A percentile compares a stretch with the other conserved stretches of the same genome.
Conservation (phyloP, 2,797 vertebrate genomes). For the Linurgus olivaceus region DNA sequence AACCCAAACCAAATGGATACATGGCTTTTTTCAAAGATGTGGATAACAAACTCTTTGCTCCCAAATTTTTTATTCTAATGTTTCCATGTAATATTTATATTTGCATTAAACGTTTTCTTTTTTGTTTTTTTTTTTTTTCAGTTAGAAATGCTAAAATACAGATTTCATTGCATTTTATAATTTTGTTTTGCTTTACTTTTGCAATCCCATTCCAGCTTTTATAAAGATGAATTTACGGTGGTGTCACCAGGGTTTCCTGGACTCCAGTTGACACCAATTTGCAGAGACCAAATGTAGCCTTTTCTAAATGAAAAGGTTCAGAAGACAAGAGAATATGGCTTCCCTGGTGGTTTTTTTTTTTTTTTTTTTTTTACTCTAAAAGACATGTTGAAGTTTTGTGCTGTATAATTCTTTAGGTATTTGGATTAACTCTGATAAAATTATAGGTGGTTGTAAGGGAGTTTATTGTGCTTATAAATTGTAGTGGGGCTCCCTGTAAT, state of each 20-base stretch:
- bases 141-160: neutral
- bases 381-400: neutral
- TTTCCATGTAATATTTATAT: neutral
- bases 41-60: neutral
- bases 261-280: neutral
- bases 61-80: neutral
- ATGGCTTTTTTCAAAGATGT: neutral
- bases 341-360: neutral
- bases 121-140: neutral
- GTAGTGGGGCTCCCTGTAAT: conserved; percentile 76
- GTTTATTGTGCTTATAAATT: conserved; percentile 71
- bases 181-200: neutral
- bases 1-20: neutral
- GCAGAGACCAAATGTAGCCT: neutral
- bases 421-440: conserved; percentile 74
- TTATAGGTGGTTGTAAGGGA: conserved; percentile 72
- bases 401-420: conserved; percentile 65
- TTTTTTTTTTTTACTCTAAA: neutral
- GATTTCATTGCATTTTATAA: neutral
- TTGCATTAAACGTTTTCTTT: neutral
- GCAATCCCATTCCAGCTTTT: neutral
- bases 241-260: neutral
- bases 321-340: neutral
- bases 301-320: neutral
- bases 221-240: neutral